Conservation (phyloP, 2,797 vertebrate species). For the Basileuterus tristriatus region DNA sequence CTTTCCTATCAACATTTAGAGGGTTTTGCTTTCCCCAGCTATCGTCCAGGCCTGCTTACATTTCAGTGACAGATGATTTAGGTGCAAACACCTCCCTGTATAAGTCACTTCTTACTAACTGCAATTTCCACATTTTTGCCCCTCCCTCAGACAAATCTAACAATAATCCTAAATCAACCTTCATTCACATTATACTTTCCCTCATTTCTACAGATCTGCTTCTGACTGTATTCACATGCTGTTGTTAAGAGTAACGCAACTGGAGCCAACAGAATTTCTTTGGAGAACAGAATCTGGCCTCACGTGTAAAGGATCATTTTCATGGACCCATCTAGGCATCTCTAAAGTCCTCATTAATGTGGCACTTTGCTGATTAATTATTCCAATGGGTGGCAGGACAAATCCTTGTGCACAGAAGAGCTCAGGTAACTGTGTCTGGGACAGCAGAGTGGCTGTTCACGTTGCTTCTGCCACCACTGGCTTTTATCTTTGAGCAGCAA, state of each 20-base stretch:
- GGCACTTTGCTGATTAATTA: slow-evolving; percentile 4
- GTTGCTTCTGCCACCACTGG: neutral
- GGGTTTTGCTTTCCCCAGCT: neutral
- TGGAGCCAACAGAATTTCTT: neutral
- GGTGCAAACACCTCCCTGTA: neutral
- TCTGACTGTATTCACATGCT: neutral
- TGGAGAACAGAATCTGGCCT: neutral
- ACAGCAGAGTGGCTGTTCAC: neutral
- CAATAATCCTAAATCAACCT: neutral
- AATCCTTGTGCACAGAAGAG: neutral
- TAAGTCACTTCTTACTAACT: neutral
- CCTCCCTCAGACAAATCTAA: neutral
- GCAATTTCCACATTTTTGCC: neutral
- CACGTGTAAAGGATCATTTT: neutral
- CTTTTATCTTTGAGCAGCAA: slow-evolving; percentile 47
- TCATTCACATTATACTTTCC: neutral
- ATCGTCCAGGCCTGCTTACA: neutral
- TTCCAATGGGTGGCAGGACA: neutral
- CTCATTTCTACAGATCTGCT: neutral
- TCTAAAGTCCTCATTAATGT: neutral
- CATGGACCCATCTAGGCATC: neutral
- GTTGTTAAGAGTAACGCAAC: neutral
- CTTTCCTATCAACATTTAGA: slow-evolving; percentile 43
- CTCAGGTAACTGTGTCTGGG: neutral
- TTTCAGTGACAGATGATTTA: slow-evolving; percentile 5